Conservation (phyloP, 2,797 vertebrate species). For the Perodicticus potto region DNA sequence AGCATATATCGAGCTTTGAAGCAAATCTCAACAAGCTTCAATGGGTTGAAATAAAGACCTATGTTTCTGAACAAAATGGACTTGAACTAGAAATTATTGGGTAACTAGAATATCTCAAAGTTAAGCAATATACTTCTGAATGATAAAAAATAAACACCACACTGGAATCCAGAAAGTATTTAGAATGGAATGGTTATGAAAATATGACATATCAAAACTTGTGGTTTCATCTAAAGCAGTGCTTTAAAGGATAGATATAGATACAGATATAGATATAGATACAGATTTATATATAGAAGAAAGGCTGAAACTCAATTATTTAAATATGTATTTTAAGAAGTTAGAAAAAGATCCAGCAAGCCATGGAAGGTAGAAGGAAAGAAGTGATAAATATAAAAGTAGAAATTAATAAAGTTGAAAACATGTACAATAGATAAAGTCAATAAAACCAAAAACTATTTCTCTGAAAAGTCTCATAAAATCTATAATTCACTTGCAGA, state of each 20-base stretch:
- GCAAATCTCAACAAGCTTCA: not conserved
- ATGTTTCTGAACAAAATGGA: not conserved
- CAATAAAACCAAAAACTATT: not conserved
- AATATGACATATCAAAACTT: not conserved
- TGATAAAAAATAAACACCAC: not conserved
- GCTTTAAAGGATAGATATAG: not conserved
- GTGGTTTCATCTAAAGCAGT: not conserved
- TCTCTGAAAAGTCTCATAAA: not conserved
- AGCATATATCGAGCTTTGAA: not conserved
- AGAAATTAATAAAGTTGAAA: constrained; percentile 20
- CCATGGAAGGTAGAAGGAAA: not conserved
- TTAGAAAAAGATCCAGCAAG: not conserved
- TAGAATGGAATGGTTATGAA: constrained; percentile 20
- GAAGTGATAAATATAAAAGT: not conserved
- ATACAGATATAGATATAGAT: not conserved
- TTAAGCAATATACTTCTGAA: not conserved
- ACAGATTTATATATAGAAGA: not conserved
- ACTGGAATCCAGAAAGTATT: not conserved
- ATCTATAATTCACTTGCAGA: not conserved
- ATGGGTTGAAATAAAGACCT: not conserved
- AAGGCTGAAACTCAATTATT: not conserved
- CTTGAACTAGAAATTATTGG: not conserved
- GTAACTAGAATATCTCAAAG: not conserved
- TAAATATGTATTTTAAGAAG: not conserved
- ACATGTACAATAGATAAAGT: not conserved